Conservation (phyloP, 2,113 vertebrate species). For the Microcebus murinus region DNA sequence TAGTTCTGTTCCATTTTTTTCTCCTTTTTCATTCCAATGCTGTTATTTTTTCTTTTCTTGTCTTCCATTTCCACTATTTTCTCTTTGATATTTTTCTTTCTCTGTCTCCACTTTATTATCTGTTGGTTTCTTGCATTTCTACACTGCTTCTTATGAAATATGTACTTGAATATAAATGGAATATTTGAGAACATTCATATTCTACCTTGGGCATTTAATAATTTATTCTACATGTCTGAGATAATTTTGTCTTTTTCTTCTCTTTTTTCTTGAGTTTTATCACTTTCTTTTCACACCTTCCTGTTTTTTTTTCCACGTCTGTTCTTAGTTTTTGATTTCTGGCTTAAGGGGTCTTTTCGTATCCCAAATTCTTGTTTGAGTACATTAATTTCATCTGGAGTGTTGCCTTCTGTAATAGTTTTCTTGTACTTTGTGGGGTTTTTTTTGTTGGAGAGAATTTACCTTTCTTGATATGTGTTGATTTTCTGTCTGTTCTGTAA, state of each 20-base stretch:
- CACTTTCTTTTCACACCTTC: not conserved
- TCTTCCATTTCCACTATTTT: constrained; percentile 22
- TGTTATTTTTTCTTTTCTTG: not conserved
- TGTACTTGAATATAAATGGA: not conserved
- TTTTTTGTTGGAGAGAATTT: not conserved
- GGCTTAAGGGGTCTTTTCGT: not conserved
- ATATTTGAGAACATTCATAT: not conserved
- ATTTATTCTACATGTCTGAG: constrained; percentile 4
- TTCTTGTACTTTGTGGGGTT: not conserved
- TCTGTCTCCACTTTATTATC: not conserved
- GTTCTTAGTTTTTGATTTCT: not conserved
- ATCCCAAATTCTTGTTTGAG: not conserved
- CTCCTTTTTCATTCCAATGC: not conserved
- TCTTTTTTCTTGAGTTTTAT: not conserved
- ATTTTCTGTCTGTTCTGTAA: not conserved
- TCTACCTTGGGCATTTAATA: constrained; percentile 5
- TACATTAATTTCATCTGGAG: not conserved
- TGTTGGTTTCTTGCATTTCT: not conserved
- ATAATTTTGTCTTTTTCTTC: not conserved
- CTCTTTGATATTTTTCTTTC: constrained; percentile 6
- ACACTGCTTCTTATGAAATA: not conserved
- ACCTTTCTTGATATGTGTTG: not conserved
- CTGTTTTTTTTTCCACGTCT: not conserved
- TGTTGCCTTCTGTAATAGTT: not conserved
- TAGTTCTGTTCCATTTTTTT: not conserved